These are phyloP conservation scores for Sanderia malayensis DNA, from an alignment of 30 jellyfish, hydroid and myxozoan species.

Conservation along the genomic window DNA sequence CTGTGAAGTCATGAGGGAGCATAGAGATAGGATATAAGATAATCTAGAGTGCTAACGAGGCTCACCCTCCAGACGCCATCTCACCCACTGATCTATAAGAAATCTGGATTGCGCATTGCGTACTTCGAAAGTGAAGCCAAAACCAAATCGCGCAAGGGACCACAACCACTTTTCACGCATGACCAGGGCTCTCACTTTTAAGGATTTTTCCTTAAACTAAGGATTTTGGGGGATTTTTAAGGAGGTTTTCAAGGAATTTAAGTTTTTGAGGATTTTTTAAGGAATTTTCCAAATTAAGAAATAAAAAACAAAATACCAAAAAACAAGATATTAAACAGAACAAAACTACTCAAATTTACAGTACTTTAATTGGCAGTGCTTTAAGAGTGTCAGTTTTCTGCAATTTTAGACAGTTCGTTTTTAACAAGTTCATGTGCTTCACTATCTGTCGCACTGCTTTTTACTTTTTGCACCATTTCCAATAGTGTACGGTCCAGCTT, in stretches of 20 bases:
- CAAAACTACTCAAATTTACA: neutral
- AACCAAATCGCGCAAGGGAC: too few species aligned
- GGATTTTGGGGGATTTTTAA: neutral
- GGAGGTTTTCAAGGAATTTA: neutral
- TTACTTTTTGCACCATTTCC: slow-evolving; percentile 14
- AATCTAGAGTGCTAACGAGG: too few species aligned
- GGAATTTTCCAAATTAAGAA: neutral
- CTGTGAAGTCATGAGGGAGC: too few species aligned
- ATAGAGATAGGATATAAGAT: too few species aligned
- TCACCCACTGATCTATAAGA: too few species aligned
- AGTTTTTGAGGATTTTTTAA: neutral
- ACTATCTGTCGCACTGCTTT: slow-evolving; percentile 36
- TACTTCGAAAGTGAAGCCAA: too few species aligned
- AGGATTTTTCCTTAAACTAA: neutral
- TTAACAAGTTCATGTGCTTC: slow-evolving; percentile 14
- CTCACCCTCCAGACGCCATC: too few species aligned
- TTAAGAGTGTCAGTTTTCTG: neutral
- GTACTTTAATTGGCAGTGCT: neutral
- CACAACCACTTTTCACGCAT: neutral
- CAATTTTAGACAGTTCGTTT: neutral
- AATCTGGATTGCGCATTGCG: too few species aligned
- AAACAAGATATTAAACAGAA: neutral
- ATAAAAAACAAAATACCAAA: too few species aligned
- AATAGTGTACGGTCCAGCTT: slow-evolving; percentile 1
- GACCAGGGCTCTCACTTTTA: neutral